A percentile compares a stretch with the other conserved stretches of the same genome.
These are phyloP conservation scores for Pseudomugil gertrudae DNA, from an alignment of 2,797 vertebrate species.

Conservation along the genomic window DNA sequence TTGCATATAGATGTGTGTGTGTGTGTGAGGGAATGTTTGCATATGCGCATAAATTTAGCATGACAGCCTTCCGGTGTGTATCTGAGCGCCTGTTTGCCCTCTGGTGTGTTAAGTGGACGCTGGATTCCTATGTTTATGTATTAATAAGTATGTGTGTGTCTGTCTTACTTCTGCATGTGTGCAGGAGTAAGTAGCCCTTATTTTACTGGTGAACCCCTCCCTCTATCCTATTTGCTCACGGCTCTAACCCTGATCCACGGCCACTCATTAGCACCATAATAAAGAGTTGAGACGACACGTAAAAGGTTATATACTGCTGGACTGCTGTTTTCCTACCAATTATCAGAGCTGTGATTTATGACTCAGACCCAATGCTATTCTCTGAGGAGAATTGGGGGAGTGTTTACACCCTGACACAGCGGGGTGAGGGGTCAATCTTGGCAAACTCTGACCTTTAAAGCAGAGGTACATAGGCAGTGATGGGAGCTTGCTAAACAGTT, in stretches of 20 bases:
- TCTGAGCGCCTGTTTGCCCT: conserved; percentile 40
- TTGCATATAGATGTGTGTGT: conserved; percentile 50
- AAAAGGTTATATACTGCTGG: conserved; percentile 99
- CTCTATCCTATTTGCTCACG: conserved; percentile 30
- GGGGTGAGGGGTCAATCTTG: conserved; percentile 68
- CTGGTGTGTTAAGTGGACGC: conserved; percentile 17
- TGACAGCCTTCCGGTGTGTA: conserved; percentile 53
- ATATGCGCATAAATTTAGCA: conserved; percentile 64
- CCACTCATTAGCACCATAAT: conserved; percentile 99
- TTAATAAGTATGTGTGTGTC: conserved; percentile 21
- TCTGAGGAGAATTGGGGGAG: conserved; percentile 81
- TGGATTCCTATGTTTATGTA: conserved; percentile 36
- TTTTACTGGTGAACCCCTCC: conserved; percentile 52
- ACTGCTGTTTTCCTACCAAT: conserved; percentile 99
- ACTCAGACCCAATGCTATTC: conserved; percentile 90
- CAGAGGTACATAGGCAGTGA: conserved; percentile 21
- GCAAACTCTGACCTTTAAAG: conserved; percentile 73
- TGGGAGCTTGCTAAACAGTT: conserved; percentile 42
- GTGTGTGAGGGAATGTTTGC: conserved; percentile 57
- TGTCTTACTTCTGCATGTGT: conserved; percentile 10
- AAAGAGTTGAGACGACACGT: conserved; percentile 99
- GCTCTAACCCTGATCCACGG: conserved; percentile 87
- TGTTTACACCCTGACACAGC: conserved; percentile 69
- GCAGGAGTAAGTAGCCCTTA: conserved; percentile 37
- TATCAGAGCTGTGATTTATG: conserved; percentile 98